Percentiles rank a stretch among this genome's conserved stretches.
Evolutionary conservation across 1,140 invertebrate genomes (phyloP).

Genomic region (Batillaria attramentaria): DNA sequence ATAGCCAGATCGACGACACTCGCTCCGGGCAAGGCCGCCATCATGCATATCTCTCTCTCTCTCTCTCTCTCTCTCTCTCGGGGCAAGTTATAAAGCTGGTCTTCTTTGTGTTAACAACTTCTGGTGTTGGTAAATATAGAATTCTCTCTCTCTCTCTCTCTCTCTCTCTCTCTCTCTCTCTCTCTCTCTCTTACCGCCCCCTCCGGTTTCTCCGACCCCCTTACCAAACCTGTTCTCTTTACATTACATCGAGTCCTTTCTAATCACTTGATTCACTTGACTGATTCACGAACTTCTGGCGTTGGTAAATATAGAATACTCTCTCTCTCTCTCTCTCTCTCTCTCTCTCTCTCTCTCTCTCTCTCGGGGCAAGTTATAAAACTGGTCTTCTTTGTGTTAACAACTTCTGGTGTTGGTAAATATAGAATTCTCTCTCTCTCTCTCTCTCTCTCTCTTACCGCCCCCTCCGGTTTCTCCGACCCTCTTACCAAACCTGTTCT

Average conservation of each 20-base stretch:
- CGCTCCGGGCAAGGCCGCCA: no score
- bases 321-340: conserved; percentile 5
- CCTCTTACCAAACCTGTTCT: background rate
- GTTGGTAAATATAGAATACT: no score
- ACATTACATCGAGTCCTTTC: no score
- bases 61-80: background rate
- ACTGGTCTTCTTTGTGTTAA: no score
- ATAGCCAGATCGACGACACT: background rate
- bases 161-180: background rate
- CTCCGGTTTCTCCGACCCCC: background rate
- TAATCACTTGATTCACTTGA: no score
- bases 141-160: background rate
- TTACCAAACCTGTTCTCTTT: no score
- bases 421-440: conserved; percentile 1
- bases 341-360: conserved; percentile 5
- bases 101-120: no score
- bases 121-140: no score
- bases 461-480: background rate
- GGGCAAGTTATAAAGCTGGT: background rate
- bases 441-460: background rate
- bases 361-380: no score
- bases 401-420: no score
- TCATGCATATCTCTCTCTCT: background rate
- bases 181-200: background rate
- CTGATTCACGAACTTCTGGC: no score